Percentiles rank a stretch among this genome's conserved stretches.
Conservation (phyloP, 2,113 vertebrate species). For the Climacteris rufus region DNA sequence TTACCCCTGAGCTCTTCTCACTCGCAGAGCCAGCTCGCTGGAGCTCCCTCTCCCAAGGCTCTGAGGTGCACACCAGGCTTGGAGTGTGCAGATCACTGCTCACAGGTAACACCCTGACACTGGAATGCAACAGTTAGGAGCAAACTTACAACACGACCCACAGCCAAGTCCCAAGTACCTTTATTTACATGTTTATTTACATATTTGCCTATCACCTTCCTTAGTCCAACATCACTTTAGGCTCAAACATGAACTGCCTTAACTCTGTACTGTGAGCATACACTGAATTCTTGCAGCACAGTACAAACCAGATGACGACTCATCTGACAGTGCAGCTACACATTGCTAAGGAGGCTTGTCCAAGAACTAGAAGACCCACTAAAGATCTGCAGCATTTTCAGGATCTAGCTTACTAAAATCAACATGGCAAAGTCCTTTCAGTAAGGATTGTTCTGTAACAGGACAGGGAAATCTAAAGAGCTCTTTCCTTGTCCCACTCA, state of each 20-base stretch:
- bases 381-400: background rate
- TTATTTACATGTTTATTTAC: background rate
- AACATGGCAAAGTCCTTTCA: background rate
- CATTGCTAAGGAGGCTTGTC: background rate
- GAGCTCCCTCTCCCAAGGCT: background rate
- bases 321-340: background rate
- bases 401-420: background rate
- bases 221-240: background rate
- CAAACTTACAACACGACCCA: background rate
- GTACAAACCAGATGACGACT: background rate
- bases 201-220: background rate
- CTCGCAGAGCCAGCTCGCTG: background rate
- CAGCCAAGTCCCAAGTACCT: background rate
- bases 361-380: background rate
- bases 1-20: background rate
- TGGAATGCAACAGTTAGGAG: no score
- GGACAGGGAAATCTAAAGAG: background rate
- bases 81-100: fast-evolving
- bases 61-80: background rate
- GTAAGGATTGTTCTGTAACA: background rate
- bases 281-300: background rate
- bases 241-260: background rate
- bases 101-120: background rate
- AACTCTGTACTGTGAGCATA: background rate
- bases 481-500: background rate